Conservation (phyloP, 2,888 invertebrate genomes). For the Ecliptopera silaceata region DNA sequence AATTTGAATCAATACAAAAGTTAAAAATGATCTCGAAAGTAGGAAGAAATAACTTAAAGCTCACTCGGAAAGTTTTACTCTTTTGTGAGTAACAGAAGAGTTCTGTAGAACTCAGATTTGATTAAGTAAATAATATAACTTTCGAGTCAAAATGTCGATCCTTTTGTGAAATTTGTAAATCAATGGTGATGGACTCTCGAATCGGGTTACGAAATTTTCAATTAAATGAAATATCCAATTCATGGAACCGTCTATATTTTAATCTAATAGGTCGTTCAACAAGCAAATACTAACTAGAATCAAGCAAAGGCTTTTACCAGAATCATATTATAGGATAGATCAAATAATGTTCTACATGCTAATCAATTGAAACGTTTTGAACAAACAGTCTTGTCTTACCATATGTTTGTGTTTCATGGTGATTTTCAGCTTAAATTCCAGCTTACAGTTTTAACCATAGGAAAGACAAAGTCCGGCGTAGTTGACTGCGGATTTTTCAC, state of each 20-base stretch:
- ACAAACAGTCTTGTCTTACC: too few relatives aligned
- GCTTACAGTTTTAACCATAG: too few relatives aligned
- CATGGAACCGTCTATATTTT: neutral
- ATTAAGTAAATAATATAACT: constrained; percentile 10
- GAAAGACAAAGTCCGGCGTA: too few relatives aligned
- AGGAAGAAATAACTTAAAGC: neutral
- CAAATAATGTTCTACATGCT: too few relatives aligned
- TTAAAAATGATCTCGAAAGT: constrained; percentile 1
- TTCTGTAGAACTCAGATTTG: constrained; percentile 13
- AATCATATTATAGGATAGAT: too few relatives aligned
- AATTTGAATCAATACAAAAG: neutral
- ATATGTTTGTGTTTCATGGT: too few relatives aligned
- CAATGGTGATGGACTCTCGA: constrained; percentile 6
- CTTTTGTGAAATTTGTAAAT: constrained; percentile 10
- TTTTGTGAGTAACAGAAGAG: constrained; percentile 10
- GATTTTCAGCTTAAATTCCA: too few relatives aligned
- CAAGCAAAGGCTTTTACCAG: too few relatives aligned
- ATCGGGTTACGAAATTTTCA: constrained; percentile 2
- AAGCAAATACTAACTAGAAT: neutral
- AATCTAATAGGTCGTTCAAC: neutral
- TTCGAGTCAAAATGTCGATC: constrained; percentile 7
- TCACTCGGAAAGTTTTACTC: constrained; percentile 2
- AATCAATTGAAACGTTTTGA: too few relatives aligned
- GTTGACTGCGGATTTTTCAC: too few relatives aligned
- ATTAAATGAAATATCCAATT: constrained; percentile 1